Conservation (phyloP, 2,888 invertebrate species). For the Oasisia sp. region DNA sequence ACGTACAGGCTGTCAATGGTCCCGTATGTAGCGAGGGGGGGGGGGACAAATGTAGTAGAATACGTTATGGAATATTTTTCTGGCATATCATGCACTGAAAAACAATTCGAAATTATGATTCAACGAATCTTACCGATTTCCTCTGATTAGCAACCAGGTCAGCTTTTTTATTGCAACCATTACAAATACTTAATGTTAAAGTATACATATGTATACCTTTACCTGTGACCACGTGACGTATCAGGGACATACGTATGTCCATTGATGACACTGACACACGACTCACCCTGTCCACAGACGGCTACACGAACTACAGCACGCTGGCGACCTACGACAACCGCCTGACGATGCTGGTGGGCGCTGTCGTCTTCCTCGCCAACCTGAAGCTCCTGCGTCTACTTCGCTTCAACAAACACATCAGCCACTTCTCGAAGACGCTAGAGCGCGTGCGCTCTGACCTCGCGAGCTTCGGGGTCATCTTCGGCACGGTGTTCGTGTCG, state of each 20-base stretch:
- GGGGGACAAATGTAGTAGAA: too few species aligned
- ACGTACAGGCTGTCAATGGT: too few species aligned
- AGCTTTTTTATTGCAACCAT: too few species aligned
- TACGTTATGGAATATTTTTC: too few species aligned
- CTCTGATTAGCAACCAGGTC: too few species aligned
- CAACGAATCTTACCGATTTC: too few species aligned
- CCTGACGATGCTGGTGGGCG: conserved; percentile 33
- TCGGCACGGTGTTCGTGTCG: conserved; percentile 41
- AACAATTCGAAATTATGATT: conserved; percentile 32
- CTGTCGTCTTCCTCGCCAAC: conserved; percentile 42
- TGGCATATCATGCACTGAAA: too few species aligned
- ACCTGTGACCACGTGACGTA: too few species aligned
- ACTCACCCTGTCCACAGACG: conserved; percentile 28
- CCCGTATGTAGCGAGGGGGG: too few species aligned
- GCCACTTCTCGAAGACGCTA: conserved; percentile 35
- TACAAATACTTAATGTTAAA: too few species aligned
- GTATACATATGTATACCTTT: too few species aligned
- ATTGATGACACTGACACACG: not conserved
- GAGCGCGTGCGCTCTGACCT: conserved; percentile 33
- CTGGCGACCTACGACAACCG: conserved; percentile 37
- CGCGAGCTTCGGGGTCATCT: conserved; percentile 39
- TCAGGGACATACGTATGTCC: too few species aligned
- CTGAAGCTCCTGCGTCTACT: conserved; percentile 43
- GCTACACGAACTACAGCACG: conserved; percentile 39
- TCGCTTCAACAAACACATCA: conserved; percentile 42